These are phyloP conservation scores for Trichechus manatus DNA, from an alignment of 2,113 vertebrate species.

Conservation along the genomic window DNA sequence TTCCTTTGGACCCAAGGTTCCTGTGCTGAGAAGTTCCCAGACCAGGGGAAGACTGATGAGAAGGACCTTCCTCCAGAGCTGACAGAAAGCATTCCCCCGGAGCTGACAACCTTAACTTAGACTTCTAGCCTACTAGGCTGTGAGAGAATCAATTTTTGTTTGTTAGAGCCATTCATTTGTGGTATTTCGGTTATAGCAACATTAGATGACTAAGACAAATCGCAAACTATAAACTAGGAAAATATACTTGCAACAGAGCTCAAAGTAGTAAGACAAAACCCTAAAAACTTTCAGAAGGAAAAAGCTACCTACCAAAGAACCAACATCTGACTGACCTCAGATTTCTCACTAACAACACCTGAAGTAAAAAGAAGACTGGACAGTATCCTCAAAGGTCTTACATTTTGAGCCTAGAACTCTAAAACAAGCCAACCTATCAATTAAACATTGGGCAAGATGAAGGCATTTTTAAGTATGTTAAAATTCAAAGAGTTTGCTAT, in stretches of 20 bases:
- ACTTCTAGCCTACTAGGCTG: too few species aligned
- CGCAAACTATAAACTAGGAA: background rate
- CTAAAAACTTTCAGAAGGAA: constrained; percentile 6
- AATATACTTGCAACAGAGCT: background rate
- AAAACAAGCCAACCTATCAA: constrained; percentile 31
- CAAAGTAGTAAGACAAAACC: background rate
- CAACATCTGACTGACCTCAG: background rate
- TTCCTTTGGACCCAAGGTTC: too few species aligned
- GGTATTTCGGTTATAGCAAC: too few species aligned
- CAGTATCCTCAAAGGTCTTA: background rate
- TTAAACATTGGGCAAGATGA: background rate
- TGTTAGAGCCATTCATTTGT: too few species aligned
- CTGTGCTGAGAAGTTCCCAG: too few species aligned
- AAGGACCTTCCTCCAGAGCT: too few species aligned
- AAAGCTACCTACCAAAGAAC: background rate
- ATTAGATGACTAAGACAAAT: background rate
- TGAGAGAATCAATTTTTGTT: too few species aligned
- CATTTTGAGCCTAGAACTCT: background rate
- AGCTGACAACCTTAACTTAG: too few species aligned
- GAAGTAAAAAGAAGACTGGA: background rate
- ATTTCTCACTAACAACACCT: background rate
- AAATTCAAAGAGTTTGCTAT: background rate
- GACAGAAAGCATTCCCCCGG: too few species aligned
- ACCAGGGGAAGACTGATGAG: too few species aligned
- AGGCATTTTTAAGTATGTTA: background rate